Evolutionary conservation across 2,888 invertebrate genomes (phyloP), one percentile per base, ranked within the genome.

Genomic region (Diloba caeruleocephala): DNA sequence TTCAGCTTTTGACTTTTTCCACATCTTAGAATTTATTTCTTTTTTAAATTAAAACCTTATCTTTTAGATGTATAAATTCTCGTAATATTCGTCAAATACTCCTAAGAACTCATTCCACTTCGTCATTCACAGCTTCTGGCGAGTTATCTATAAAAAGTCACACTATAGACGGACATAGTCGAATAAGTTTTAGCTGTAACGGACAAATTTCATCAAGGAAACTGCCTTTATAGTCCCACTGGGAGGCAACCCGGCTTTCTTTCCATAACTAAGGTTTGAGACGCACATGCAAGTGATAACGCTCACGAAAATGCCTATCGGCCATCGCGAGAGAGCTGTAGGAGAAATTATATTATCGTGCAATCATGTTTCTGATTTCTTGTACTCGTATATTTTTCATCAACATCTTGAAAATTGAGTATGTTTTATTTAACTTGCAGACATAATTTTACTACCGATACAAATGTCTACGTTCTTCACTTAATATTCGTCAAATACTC

Each of bases 281-380:
- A 8, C 14, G 44, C 26, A 58, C 54, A 46, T 50, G 14, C 17
- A 54, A 13, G 37, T 21, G 21, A 10, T 14, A 25, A 28, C 37
- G 15, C 21, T 23, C 17, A 21, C 21, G 1, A 26, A 34, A 48
- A 57, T 32, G 41, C 33, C 32, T 44, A 13, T 55, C 34, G 19
- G 23, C 14, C 9, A 8, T 36, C 25, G 10, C 67, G 8, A 33
- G 67, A 57, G 71, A 71, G 55, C 33, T 17, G 46, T 67, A 42
- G 21, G 10, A 43, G 38, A 55, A 50, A 57, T 50, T 59, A 34
- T 45, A 51, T 46, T 49, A 37, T 43, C 51, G 7, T 52, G 29
- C 39, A 26, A 53, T 51, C 41, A 48, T 31, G 5, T 12, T 10
- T 26, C 42, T 41, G 28, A 36, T 36, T 55, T 8, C 17, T 34